phyloP scores from a whole-genome alignment of 1,140 invertebrate genomes.

The Hirudo medicinalis region DNA sequence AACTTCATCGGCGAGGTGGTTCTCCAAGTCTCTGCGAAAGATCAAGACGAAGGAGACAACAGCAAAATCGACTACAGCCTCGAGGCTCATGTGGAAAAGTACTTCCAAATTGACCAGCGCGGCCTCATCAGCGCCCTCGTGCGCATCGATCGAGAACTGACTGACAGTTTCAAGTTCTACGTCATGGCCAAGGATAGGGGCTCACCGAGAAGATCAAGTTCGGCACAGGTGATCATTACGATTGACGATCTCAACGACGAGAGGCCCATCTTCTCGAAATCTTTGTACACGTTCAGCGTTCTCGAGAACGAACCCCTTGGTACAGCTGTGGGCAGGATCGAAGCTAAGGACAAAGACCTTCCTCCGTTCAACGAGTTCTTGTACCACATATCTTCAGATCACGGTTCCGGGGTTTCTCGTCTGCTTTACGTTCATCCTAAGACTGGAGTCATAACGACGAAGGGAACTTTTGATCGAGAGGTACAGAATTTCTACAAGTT shows the following conservation, averaged over 20 bases:
- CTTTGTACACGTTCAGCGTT: conserved; percentile 15
- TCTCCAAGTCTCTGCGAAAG: conserved; percentile 56
- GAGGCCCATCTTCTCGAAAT: conserved; percentile 14
- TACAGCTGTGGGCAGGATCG: conserved; percentile 10
- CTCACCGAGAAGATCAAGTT: conserved; percentile 1
- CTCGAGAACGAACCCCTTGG: conserved; percentile 15
- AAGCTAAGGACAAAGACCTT: conserved; percentile 18
- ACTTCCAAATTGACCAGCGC: conserved; percentile 15
- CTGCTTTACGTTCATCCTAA: conserved; percentile 16
- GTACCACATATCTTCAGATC: conserved; percentile 7
- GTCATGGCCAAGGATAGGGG: conserved; percentile 20
- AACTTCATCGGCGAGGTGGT: conserved; percentile 56
- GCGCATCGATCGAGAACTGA: conserved; percentile 67
- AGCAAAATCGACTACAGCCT: conserved; percentile 63
- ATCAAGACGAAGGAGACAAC: conserved; percentile 64
- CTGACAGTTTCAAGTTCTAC: conserved; percentile 41
- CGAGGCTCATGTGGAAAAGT: conserved; percentile 43
- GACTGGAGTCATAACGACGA: conserved; percentile 17
- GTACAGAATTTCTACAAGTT: conserved; percentile 16
- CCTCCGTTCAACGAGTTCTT: conserved; percentile 18
- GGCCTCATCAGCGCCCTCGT: conserved; percentile 71
- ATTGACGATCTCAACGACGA: conserved; percentile 24
- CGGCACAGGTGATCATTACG: conserved; percentile 16
- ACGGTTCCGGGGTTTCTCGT: not conserved
- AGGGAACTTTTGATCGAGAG: conserved; percentile 19